Conservation (phyloP, 1,140 invertebrate species). For the Conus betulinus region DNA sequence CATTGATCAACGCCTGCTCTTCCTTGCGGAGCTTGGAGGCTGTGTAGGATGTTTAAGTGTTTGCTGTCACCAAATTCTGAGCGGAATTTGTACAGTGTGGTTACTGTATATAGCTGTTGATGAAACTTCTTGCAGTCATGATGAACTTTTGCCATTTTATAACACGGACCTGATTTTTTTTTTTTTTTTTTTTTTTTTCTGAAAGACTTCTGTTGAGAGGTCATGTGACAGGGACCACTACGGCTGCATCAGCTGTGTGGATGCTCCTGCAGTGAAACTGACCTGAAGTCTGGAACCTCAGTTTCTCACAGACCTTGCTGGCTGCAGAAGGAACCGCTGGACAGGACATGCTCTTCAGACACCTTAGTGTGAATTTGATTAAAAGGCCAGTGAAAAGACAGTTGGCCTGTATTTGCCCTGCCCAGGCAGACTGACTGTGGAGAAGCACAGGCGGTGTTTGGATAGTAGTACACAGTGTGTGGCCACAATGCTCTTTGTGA, state of each 20-base stretch:
- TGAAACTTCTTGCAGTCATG: background rate
- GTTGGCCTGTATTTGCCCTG: background rate
- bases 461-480: background rate
- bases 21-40: background rate
- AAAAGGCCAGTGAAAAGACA: background rate
- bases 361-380: background rate
- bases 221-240: background rate
- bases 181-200: background rate
- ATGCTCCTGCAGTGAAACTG: background rate
- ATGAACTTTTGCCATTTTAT: background rate
- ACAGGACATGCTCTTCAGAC: background rate
- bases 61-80: background rate
- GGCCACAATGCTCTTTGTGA: too few species aligned
- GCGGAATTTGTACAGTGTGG: background rate
- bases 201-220: background rate
- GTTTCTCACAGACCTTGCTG: background rate
- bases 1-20: background rate
- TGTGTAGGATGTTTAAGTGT: background rate
- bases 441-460: background rate
- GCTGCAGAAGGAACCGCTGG: background rate
- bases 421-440: background rate
- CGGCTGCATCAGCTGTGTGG: background rate
- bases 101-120: conserved; percentile 10
- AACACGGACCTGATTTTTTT: background rate
- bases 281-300: background rate